Conservation (phyloP, 2,888 invertebrate species). For the Beris morrisii region DNA sequence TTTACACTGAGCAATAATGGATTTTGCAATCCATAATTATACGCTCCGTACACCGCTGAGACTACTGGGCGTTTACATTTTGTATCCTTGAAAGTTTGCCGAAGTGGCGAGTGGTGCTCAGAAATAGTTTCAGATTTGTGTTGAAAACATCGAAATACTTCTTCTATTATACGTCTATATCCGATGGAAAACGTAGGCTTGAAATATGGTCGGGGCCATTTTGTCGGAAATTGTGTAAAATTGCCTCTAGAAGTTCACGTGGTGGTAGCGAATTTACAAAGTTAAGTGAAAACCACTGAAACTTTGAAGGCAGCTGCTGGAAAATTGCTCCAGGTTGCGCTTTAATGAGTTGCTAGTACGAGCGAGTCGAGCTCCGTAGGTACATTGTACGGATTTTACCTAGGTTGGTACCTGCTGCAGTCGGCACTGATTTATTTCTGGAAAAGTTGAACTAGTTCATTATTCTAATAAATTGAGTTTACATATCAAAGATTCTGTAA, state of each 20-base stretch:
- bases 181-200: slow-evolving; percentile 3
- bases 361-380: background rate
- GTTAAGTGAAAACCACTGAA: slow-evolving; percentile 30
- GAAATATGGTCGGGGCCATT: slow-evolving; percentile 13
- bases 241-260: slow-evolving; percentile 29
- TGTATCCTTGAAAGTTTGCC: slow-evolving; percentile 24
- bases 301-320: slow-evolving; percentile 24
- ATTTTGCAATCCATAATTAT: slow-evolving; percentile 27
- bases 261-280: slow-evolving; percentile 26
- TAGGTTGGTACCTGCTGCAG: too few relatives aligned
- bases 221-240: slow-evolving; percentile 30
- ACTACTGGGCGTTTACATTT: slow-evolving; percentile 29
- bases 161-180: background rate
- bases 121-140: background rate
- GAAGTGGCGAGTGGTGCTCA: background rate
- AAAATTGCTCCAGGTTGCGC: slow-evolving; percentile 27
- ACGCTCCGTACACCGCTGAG: background rate
- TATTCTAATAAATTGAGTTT: slow-evolving; percentile 28
- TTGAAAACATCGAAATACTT: background rate
- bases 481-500: slow-evolving; percentile 4
- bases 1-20: slow-evolving; percentile 3
- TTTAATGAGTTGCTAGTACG: slow-evolving; percentile 23
- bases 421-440: slow-evolving; percentile 5
- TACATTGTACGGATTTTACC: too few relatives aligned
- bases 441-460: slow-evolving; percentile 22